Percentiles rank a stretch among this genome's conserved stretches.
phyloP scores from a whole-genome alignment of 2,888 invertebrate species.

The Drosophila affinis region DNA sequence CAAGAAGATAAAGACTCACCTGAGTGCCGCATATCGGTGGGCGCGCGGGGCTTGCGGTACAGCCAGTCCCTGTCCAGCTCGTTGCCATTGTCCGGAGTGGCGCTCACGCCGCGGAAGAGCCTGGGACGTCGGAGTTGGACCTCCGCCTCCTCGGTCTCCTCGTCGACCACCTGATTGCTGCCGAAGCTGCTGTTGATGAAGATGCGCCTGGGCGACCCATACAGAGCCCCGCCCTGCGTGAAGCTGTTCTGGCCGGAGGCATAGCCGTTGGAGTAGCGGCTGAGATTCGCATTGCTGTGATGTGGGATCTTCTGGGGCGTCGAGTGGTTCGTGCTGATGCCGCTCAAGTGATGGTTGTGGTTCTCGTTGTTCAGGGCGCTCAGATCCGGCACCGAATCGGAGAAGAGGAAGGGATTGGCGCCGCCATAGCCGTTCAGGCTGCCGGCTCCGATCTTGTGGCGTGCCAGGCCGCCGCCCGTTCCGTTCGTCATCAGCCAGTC shows the following conservation, averaged over 20 bases:
- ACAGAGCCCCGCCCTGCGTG: slow-evolving; percentile 76
- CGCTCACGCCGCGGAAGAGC: slow-evolving; percentile 74
- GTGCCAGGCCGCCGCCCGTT: slow-evolving; percentile 80
- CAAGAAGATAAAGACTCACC: slow-evolving; percentile 64
- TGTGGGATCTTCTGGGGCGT: slow-evolving; percentile 83
- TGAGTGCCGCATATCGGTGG: slow-evolving; percentile 83
- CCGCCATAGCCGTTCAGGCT: slow-evolving; percentile 81
- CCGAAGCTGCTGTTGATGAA: slow-evolving; percentile 83
- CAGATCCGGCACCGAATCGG: slow-evolving; percentile 83
- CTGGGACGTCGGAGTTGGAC: slow-evolving; percentile 82
- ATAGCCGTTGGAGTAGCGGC: slow-evolving; percentile 82
- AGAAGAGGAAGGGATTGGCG: slow-evolving; percentile 83
- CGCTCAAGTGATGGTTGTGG: slow-evolving; percentile 80
- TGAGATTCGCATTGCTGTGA: slow-evolving; percentile 78
- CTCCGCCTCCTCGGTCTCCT: slow-evolving; percentile 82
- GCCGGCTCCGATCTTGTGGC: slow-evolving; percentile 84
- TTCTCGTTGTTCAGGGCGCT: slow-evolving; percentile 83
- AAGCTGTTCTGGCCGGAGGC: slow-evolving; percentile 81
- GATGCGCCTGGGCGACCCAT: slow-evolving; percentile 82
- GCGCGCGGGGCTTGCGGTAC: slow-evolving; percentile 83
- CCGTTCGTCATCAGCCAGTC: slow-evolving; percentile 85
- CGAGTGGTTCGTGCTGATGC: slow-evolving; percentile 83
- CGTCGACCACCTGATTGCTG: slow-evolving; percentile 82
- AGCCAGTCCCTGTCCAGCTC: slow-evolving; percentile 83
- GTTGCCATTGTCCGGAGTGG: slow-evolving; percentile 82